Evolutionary conservation across 2,888 invertebrate species (phyloP).

Genomic region (Scelioninae gen. 1): DNA sequence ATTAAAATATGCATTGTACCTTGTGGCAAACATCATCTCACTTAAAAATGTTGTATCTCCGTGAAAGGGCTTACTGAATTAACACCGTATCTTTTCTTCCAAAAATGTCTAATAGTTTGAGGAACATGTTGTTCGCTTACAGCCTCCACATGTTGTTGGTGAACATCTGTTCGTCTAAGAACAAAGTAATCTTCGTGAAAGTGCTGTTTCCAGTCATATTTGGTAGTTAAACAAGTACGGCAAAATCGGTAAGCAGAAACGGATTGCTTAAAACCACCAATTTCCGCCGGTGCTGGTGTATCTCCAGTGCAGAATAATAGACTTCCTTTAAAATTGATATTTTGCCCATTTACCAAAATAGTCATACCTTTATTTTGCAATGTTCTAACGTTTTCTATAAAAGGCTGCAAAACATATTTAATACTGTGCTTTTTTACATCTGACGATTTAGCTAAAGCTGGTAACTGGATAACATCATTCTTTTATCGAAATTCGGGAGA

Average conservation of each 20-base stretch:
- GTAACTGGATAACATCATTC: not conserved
- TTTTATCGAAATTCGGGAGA: not conserved
- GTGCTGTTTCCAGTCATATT: not conserved
- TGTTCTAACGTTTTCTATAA: not conserved
- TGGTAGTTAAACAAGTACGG: not conserved
- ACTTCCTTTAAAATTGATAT: not conserved
- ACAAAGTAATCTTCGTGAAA: not conserved
- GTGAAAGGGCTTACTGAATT: slow-evolving; percentile 8
- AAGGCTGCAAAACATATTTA: not conserved
- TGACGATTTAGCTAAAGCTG: not conserved
- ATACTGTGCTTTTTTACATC: not conserved
- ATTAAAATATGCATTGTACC: slow-evolving; percentile 33
- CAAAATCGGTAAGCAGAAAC: not conserved
- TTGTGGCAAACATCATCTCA: slow-evolving; percentile 12
- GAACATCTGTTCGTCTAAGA: not conserved
- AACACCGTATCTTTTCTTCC: slow-evolving; percentile 33
- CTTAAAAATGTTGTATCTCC: slow-evolving; percentile 5
- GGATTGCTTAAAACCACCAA: not conserved
- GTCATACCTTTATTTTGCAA: not conserved
- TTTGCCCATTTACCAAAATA: not conserved
- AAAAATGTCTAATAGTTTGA: not conserved
- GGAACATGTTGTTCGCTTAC: slow-evolving; percentile 12
- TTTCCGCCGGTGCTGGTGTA: not conserved
- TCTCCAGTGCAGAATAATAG: not conserved
- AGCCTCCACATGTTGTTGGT: not conserved